Conservation (phyloP, 1,140 invertebrate genomes). For the Zaprionus lachaisei region DNA sequence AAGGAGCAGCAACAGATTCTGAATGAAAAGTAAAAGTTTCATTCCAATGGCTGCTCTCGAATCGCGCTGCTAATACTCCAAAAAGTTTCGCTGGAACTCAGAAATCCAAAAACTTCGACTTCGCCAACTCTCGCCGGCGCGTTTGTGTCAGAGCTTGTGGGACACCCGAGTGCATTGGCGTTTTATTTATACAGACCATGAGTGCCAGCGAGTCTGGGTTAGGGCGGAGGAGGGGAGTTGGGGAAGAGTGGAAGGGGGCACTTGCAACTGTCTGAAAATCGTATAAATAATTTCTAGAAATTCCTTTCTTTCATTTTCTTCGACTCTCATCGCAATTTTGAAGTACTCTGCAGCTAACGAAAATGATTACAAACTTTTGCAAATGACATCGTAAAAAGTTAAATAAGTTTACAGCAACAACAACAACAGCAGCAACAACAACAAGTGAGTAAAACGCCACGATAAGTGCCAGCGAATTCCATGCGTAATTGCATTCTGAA, state of each 20-base stretch:
- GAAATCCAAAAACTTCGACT: constrained; percentile 53
- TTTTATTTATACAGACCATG: constrained; percentile 54
- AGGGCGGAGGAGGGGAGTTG: too few species aligned
- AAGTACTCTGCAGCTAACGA: constrained; percentile 66
- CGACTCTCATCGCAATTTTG: constrained; percentile 61
- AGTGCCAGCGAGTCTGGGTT: neutral
- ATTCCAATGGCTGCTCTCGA: constrained; percentile 35
- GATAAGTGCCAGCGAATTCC: constrained; percentile 72
- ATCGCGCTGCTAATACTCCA: constrained; percentile 41
- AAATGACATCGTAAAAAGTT: constrained; percentile 80
- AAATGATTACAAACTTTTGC: constrained; percentile 78
- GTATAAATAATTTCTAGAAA: constrained; percentile 73
- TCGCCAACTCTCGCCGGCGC: constrained; percentile 21
- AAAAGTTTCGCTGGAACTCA: constrained; percentile 27
- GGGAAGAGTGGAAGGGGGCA: neutral
- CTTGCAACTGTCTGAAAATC: constrained; percentile 65
- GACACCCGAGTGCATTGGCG: constrained; percentile 15
- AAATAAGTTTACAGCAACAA: constrained; percentile 66
- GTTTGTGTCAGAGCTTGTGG: constrained; percentile 21
- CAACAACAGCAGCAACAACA: constrained; percentile 25
- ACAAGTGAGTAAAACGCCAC: constrained; percentile 48
- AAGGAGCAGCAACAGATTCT: constrained; percentile 8
- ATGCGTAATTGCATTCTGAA: constrained; percentile 78
- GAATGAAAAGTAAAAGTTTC: constrained; percentile 66
- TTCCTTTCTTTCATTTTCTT: constrained; percentile 43